Percentiles rank a stretch among this genome's conserved stretches.
Evolutionary conservation across 92 coral and sea anemone species (phyloP).

Genomic region (Palythoa grandis): DNA sequence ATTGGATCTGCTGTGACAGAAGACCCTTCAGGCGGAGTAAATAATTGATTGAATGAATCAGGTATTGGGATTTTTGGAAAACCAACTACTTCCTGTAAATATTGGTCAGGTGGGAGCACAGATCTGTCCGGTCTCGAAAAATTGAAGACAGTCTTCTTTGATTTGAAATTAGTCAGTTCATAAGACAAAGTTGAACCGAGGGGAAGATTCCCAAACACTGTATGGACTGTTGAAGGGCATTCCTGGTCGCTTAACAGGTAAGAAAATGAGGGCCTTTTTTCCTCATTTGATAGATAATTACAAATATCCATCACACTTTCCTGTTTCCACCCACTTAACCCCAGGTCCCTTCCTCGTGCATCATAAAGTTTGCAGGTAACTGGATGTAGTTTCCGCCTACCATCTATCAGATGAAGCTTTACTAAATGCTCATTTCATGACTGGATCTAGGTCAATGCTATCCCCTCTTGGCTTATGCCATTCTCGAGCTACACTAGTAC

Average conservation of each 20-base stretch:
- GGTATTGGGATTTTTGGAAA: slow-evolving; percentile 5
- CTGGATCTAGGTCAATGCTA: slow-evolving; percentile 55
- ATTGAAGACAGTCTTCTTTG: neutral
- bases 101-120: neutral
- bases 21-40: neutral
- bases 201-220: slow-evolving; percentile 62
- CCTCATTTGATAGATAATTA: slow-evolving; percentile 49
- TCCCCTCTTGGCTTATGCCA: slow-evolving; percentile 62
- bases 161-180: slow-evolving; percentile 45
- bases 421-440: slow-evolving; percentile 60
- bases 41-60: neutral
- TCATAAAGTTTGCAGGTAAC: slow-evolving; percentile 65
- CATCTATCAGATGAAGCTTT: slow-evolving; percentile 52
- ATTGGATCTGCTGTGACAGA: slow-evolving; percentile 29
- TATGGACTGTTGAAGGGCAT: slow-evolving; percentile 35
- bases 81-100: neutral
- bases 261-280: slow-evolving; percentile 59
- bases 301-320: slow-evolving; percentile 54
- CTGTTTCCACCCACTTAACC: slow-evolving; percentile 50
- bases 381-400: slow-evolving; percentile 52
- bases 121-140: neutral
- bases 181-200: slow-evolving; percentile 58
- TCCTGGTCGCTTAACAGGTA: slow-evolving; percentile 64
- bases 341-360: slow-evolving; percentile 48
- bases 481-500: slow-evolving; percentile 56